These are phyloP conservation scores for Microchirus variegatus DNA, from an alignment of 2,797 vertebrate species.

Conservation along the genomic window DNA sequence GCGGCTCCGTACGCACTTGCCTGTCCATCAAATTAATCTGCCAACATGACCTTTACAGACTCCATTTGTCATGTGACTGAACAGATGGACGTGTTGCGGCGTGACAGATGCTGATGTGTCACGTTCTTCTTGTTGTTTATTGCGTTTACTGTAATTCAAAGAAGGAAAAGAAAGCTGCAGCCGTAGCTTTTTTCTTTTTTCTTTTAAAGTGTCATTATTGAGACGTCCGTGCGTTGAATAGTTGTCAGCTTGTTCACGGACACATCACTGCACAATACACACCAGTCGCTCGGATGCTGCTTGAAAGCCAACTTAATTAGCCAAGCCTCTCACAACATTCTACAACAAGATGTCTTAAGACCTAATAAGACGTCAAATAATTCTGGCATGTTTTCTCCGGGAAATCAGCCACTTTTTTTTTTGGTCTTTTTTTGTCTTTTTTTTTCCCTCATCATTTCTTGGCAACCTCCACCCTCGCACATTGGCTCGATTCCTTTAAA, in stretches of 20 bases:
- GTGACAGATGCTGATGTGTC: slow-evolving; percentile 5
- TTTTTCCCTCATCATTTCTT: slow-evolving; percentile 39
- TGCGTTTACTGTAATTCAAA: slow-evolving; percentile 25
- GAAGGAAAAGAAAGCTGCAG: slow-evolving; percentile 13
- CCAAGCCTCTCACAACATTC: slow-evolving; percentile 66
- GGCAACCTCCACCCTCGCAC: slow-evolving; percentile 48
- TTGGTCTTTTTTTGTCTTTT: slow-evolving; percentile 55
- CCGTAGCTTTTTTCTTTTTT: slow-evolving; percentile 25
- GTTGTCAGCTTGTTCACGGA: slow-evolving; percentile 70
- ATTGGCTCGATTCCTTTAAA: slow-evolving; percentile 38
- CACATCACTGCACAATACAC: slow-evolving; percentile 70
- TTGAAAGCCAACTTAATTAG: slow-evolving; percentile 80
- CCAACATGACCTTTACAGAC: slow-evolving; percentile 56
- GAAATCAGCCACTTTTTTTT: slow-evolving; percentile 71
- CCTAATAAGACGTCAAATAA: slow-evolving; percentile 79
- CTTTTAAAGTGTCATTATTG: slow-evolving; percentile 56
- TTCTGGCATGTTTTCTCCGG: slow-evolving; percentile 67
- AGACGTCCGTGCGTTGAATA: slow-evolving; percentile 57
- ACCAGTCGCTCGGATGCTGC: slow-evolving; percentile 64
- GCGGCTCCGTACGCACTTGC: neutral
- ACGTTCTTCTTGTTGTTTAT: slow-evolving; percentile 6
- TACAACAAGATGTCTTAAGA: slow-evolving; percentile 70
- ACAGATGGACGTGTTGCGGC: slow-evolving; percentile 16
- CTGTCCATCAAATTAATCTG: slow-evolving; percentile 53
- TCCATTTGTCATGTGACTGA: slow-evolving; percentile 44